phyloP scores from a whole-genome alignment of 35 echinoderm and acorn worm genomes.

The Ophioderma brevispina region DNA sequence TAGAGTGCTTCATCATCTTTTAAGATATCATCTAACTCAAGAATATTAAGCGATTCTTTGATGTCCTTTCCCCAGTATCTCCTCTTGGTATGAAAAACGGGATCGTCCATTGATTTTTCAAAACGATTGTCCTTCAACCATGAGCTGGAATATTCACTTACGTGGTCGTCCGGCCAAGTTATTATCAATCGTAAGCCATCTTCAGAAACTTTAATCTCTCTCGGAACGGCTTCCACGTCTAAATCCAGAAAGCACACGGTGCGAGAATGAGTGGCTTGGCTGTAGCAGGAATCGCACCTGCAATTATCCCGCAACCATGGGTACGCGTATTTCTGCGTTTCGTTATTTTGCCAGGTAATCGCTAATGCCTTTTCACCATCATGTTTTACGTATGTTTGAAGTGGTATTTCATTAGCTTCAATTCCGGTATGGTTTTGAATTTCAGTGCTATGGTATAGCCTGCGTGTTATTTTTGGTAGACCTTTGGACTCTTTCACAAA shows the following conservation, averaged over 20 bases:
- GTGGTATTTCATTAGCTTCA: too few relatives aligned
- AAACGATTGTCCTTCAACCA: slow-evolving; percentile 62
- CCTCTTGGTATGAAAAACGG: slow-evolving; percentile 37
- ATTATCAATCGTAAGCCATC: slow-evolving; percentile 35
- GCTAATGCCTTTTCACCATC: slow-evolving; percentile 19
- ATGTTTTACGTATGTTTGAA: too few relatives aligned
- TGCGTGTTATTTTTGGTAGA: too few relatives aligned
- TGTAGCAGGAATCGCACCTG: slow-evolving; percentile 68
- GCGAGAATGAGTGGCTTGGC: slow-evolving; percentile 26
- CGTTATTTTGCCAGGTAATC: slow-evolving; percentile 46
- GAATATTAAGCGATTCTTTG: neutral
- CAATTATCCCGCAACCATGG: slow-evolving; percentile 95
- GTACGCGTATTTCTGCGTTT: slow-evolving; percentile 66
- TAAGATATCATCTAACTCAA: slow-evolving; percentile 49
- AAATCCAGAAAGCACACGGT: slow-evolving; percentile 46
- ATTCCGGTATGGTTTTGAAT: too few relatives aligned
- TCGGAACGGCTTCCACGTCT: slow-evolving; percentile 63
- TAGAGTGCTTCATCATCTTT: slow-evolving; percentile 49
- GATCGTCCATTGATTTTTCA: slow-evolving; percentile 43
- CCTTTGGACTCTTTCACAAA: too few relatives aligned
- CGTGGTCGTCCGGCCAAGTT: slow-evolving; percentile 67
- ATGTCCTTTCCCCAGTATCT: slow-evolving; percentile 42
- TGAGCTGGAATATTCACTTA: slow-evolving; percentile 20
- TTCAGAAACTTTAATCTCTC: neutral
- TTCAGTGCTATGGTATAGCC: too few relatives aligned